phyloP scores from a whole-genome alignment of 2,113 vertebrate genomes.

The Amphiprion percula region DNA sequence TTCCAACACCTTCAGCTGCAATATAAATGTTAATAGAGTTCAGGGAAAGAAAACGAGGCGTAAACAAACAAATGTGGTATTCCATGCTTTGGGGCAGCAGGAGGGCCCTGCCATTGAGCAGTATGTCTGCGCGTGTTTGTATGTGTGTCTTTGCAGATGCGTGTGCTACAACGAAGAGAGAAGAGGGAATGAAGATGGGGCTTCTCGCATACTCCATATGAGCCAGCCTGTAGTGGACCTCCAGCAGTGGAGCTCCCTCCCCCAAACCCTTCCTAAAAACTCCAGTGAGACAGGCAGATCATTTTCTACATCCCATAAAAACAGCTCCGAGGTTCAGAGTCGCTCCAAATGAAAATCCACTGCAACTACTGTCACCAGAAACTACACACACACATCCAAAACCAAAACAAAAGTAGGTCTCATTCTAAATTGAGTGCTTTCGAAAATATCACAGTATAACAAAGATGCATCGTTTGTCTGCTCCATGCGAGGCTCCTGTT shows the following conservation, averaged over 20 bases:
- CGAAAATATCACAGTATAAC: slow-evolving; percentile 16
- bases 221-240: slow-evolving; percentile 65
- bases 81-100: slow-evolving; percentile 79
- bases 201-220: slow-evolving; percentile 51
- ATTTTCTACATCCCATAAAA: slow-evolving; percentile 48
- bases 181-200: slow-evolving; percentile 62
- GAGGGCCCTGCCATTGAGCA: slow-evolving; percentile 74
- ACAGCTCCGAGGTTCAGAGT: slow-evolving; percentile 43
- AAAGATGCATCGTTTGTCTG: neutral
- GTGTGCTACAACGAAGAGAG: slow-evolving; percentile 54
- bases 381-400: slow-evolving; percentile 9
- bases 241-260: slow-evolving; percentile 48
- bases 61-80: slow-evolving; percentile 85
- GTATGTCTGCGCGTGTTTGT: slow-evolving; percentile 36
- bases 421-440: slow-evolving; percentile 24
- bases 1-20: slow-evolving; percentile 84
- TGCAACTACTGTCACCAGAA: slow-evolving; percentile 38
- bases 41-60: slow-evolving; percentile 82
- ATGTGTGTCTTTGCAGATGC: slow-evolving; percentile 45
- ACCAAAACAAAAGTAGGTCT: slow-evolving; percentile 53
- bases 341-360: slow-evolving; percentile 54
- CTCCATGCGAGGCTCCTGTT: neutral
- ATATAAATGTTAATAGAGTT: slow-evolving; percentile 90
- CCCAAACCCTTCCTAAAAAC: slow-evolving; percentile 27
- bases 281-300: slow-evolving; percentile 51